Conservation (phyloP, 2,888 invertebrate species). For the Athalia cordata region DNA sequence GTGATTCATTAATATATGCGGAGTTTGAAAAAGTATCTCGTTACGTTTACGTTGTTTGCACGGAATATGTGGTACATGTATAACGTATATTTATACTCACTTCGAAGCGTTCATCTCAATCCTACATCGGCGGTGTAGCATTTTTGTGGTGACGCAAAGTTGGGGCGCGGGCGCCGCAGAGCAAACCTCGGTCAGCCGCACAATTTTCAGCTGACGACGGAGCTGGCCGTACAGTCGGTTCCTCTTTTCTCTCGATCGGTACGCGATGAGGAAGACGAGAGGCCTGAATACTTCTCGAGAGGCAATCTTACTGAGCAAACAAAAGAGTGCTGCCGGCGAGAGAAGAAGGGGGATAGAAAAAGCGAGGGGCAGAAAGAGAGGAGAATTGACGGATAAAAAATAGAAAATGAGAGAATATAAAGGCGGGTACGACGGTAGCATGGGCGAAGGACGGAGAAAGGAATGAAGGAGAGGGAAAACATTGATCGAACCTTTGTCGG, state of each 20-base stretch:
- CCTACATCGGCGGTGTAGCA: constrained; percentile 53
- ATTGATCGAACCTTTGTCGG: constrained; percentile 66
- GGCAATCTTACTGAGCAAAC: constrained; percentile 70
- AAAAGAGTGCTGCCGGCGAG: constrained; percentile 61
- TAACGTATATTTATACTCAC: not conserved
- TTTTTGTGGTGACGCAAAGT: constrained; percentile 67
- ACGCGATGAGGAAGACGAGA: constrained; percentile 56
- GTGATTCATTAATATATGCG: not conserved
- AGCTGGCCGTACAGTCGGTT: constrained; percentile 51
- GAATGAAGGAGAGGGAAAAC: constrained; percentile 55
- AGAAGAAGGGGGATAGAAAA: constrained; percentile 46
- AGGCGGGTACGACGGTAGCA: constrained; percentile 48
- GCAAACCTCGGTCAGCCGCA: constrained; percentile 70
- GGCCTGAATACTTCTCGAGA: constrained; percentile 35
- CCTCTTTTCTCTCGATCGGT: not conserved
- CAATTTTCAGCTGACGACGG: constrained; percentile 68
- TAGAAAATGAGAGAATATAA: constrained; percentile 48
- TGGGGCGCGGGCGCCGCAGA: constrained; percentile 65
- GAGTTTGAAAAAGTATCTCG: constrained; percentile 9
- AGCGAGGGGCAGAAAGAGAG: not conserved
- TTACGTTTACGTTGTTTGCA: constrained; percentile 9
- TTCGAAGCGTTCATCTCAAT: not conserved
- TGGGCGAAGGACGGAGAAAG: constrained; percentile 51
- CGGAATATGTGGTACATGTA: not conserved
- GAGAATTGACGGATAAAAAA: constrained; percentile 8